Conservation (phyloP, 1,140 invertebrate genomes). For the Drosophila burlai region DNA sequence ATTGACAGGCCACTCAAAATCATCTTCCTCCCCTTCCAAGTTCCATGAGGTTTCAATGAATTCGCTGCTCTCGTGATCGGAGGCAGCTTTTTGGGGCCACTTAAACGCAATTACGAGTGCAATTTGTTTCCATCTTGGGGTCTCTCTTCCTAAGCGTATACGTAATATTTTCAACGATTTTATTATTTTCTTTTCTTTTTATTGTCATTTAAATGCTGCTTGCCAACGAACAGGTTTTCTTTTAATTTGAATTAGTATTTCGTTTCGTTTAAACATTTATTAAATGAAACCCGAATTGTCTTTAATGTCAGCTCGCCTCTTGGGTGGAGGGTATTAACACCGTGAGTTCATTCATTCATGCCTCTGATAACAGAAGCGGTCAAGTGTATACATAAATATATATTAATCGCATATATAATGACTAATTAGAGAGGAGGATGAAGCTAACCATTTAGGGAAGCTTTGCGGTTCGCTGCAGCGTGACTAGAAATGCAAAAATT, state of each 20-base stretch:
- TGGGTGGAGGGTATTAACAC: conserved; percentile 77
- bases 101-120: conserved; percentile 77
- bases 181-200: conserved; percentile 67
- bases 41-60: conserved; percentile 69
- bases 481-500: conserved; percentile 34
- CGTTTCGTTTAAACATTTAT: conserved; percentile 55
- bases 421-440: conserved; percentile 17
- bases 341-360: conserved; percentile 77
- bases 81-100: conserved; percentile 60
- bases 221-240: conserved; percentile 56
- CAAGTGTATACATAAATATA: not conserved
- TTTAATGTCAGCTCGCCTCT: conserved; percentile 72
- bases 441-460: conserved; percentile 34
- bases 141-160: conserved; percentile 52
- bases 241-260: conserved; percentile 65
- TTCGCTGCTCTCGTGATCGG: conserved; percentile 58
- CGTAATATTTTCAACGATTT: conserved; percentile 82
- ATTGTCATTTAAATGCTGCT: conserved; percentile 75
- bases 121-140: conserved; percentile 77
- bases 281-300: conserved; percentile 44
- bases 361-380: conserved; percentile 65
- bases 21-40: conserved; percentile 12
- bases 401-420: not conserved
- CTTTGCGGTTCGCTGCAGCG: conserved; percentile 8
- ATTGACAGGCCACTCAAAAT: conserved; percentile 73